Percentiles rank a stretch among this genome's conserved stretches.
Evolutionary conservation across 2,113 vertebrate species (phyloP).

Genomic region (Athene noctua): DNA sequence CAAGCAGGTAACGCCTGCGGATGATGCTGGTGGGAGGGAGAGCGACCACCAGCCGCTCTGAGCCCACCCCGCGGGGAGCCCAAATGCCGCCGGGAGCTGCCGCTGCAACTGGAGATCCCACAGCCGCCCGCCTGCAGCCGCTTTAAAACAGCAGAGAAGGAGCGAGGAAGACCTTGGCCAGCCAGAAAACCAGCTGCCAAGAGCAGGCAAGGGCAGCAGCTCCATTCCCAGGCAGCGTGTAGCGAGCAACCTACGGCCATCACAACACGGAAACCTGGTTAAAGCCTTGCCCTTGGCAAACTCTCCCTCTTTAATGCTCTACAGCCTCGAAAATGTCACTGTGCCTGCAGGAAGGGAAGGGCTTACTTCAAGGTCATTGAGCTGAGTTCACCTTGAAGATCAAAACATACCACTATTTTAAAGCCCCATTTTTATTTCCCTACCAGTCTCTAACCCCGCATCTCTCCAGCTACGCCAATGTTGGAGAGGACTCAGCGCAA

Average conservation of each 20-base stretch:
- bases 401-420: neutral
- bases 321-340: neutral
- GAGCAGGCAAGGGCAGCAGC: neutral
- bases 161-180: neutral
- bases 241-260: neutral
- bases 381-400: neutral
- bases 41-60: neutral
- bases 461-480: neutral
- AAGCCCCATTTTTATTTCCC: neutral
- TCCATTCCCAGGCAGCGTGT: neutral
- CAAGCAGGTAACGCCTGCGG: neutral
- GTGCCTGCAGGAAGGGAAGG: neutral
- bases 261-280: fast-evolving
- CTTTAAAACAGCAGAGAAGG: fast-evolving
- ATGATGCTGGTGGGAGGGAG: neutral
- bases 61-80: neutral
- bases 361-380: neutral
- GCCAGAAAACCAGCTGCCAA: neutral
- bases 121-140: no score
- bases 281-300: neutral
- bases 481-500: neutral
- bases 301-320: neutral
- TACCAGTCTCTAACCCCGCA: neutral
- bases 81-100: fast-evolving
- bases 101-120: neutral